Conservation (phyloP, 2,888 invertebrate genomes). For the Athalia cordata region DNA sequence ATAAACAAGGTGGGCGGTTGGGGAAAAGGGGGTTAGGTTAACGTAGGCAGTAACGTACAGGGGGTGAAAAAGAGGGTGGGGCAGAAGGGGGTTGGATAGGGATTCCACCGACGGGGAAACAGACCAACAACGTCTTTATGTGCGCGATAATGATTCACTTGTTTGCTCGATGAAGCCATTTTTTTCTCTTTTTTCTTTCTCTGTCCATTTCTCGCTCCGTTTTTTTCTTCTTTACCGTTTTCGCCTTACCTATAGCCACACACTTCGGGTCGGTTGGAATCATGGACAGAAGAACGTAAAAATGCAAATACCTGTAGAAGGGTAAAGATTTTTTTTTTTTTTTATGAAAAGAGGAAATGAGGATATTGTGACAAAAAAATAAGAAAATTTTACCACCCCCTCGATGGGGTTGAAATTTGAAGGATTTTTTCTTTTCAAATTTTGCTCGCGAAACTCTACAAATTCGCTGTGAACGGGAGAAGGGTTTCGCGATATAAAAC, state of each 20-base stretch:
- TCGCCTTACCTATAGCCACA: not conserved
- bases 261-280: not conserved
- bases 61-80: conserved; percentile 47
- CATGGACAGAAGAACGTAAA: no score
- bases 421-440: no score
- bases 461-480: no score
- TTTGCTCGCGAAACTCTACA: no score
- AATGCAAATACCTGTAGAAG: not conserved
- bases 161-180: conserved; percentile 60
- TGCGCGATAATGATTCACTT: conserved; percentile 60
- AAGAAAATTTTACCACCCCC: no score
- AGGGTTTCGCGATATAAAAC: no score
- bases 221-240: not conserved
- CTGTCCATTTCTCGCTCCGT: not conserved
- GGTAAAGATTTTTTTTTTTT: not conserved
- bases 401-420: no score
- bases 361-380: no score
- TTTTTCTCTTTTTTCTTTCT: conserved; percentile 49
- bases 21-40: conserved; percentile 43
- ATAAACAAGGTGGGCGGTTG: conserved; percentile 50
- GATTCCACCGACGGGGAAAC: conserved; percentile 38
- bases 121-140: conserved; percentile 46
- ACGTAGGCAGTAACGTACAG: no score
- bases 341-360: not conserved
- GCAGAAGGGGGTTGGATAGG: conserved; percentile 52